Percentiles rank a stretch among this genome's conserved stretches.
phyloP scores from a whole-genome alignment of 1,140 invertebrate species.

The Leptinotarsa undecemlineata region DNA sequence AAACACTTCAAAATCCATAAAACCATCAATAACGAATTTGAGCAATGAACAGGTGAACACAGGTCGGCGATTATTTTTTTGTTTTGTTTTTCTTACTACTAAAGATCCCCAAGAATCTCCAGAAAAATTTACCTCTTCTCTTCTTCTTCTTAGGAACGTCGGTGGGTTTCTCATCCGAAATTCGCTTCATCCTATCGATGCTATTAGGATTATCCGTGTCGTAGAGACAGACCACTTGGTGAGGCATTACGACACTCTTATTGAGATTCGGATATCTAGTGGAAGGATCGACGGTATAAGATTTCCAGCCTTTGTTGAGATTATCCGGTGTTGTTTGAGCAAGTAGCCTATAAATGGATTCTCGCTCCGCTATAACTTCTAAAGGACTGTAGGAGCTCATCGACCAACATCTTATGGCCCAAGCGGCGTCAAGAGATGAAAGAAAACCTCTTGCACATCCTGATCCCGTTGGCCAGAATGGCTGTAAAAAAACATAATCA shows the following conservation, averaged over 20 bases:
- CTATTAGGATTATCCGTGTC: conserved; percentile 63
- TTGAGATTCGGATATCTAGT: conserved; percentile 75
- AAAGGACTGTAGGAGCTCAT: conserved; percentile 68
- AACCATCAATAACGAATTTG: no score
- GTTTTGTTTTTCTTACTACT: not conserved
- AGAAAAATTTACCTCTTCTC: conserved; percentile 60
- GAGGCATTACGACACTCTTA: conserved; percentile 59
- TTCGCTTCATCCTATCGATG: conserved; percentile 55
- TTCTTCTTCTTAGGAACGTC: conserved; percentile 66
- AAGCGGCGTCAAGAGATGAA: conserved; percentile 93
- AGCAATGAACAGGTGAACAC: no score
- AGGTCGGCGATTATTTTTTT: not conserved
- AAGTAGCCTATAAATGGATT: conserved; percentile 80
- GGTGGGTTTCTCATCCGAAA: conserved; percentile 43
- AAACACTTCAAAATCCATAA: not conserved
- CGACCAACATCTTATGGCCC: conserved; percentile 89
- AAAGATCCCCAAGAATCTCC: not conserved
- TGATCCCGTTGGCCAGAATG: conserved; percentile 98
- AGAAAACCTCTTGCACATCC: conserved; percentile 97
- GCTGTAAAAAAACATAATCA: conserved; percentile 60
- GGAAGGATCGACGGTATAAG: conserved; percentile 89
- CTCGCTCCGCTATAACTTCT: conserved; percentile 89
- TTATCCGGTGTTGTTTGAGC: conserved; percentile 96
- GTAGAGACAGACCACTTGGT: conserved; percentile 65
- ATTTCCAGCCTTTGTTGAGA: conserved; percentile 82